Evolutionary conservation across 2,113 vertebrate genomes (phyloP), one percentile per base, ranked within the genome.

Genomic region (Cichladusa arquata): DNA sequence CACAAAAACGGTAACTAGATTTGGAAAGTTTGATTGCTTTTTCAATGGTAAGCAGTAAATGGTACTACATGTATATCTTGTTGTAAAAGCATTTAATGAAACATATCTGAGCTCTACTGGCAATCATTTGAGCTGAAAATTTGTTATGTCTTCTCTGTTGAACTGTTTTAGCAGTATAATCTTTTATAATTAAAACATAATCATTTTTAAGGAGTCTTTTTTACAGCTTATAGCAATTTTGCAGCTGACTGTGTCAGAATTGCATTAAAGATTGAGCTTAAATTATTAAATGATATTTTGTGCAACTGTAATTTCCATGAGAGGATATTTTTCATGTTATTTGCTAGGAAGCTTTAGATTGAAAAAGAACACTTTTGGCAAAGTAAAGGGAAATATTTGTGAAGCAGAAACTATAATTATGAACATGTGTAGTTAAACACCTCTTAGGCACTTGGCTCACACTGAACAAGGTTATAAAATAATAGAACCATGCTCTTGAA

Each of bases 221-320:
- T 85, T 53, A 70, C 45, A 73, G 47, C 4, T 65, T 91, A 44
- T 40, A 60, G 58, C 67, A 71, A 81, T 92, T 90, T 90, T 92
- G 61, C 53, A 85, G 57, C 38, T 90, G 79, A 92, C 85, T 81
- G 45, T 95, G 72, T 69, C 81, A 78, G 60, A 17, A 20, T 94
- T 85, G 61, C 62, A 60, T 88, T 92, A 89, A 78, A 73, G 40
- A 85, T 48, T 83, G 28, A 60, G 15, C 26, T 89, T 92, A 93
- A 94, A 95, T 96, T 92, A 96, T 93, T 92, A 87, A 95, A 91
- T 86, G 4, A 50, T 93, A 80, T 80, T 96, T 91, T 88, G 69
- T 91, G n/a, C 50, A 69, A 44, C 38, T 58, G 57, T 58, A 87
- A 88, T 94, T 94, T 97, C 34, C 40, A 47, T 81, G 58, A 92